Base-by-base conservation (phyloP, 2,888 invertebrate species). In the Listrodromus nycthemerus region DNA sequence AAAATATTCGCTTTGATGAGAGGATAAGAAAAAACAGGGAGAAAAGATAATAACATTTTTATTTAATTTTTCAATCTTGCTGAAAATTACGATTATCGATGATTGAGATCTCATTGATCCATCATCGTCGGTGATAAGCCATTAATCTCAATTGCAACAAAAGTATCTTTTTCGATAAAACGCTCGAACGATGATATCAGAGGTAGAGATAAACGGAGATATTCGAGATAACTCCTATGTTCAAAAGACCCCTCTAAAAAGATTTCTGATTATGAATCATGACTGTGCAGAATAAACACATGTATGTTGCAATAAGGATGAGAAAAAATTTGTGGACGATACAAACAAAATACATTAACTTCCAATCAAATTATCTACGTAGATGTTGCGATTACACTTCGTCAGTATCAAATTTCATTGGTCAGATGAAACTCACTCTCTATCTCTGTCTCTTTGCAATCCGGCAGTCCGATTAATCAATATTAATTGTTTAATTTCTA, bases 401-500 rank as follows among this genome's bases (percentile, higher is more conserved):
- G 41, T 41, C 41, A 41, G 13, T 10, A 2, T 41, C 10, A 41
- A 41, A 13, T 41, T 41, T 10, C 10, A 41, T 41, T 13, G 10
- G 10, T 3, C 13, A 19, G 21, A 21, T 8, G 8, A 7, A 52
- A 52, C n/a, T 52, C 19, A 13, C 50, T 19, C 19, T 48, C 13
- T 48, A n/a, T n/a, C n/a, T n/a, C n/a, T n/a, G n/a, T n/a, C n/a
- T n/a, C n/a, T n/a, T n/a, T n/a, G n/a, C n/a, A n/a, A 16, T 8
- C 50, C 13, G 50, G 21, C 74, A 37, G 13, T 16, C 7, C 6
- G 6, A 50, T 37, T 65, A 75, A 65, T 52, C 50, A 21, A 65
- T 52, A 1, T 1, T 33, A 24, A 52, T 75, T 52, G 2, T 37
- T 65, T 4, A 13, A 37, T 65, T 90, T 90, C 13, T 86, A 91